Base-by-base conservation (phyloP, 2,797 vertebrate genomes). In the Acipenser transmontanus region DNA sequence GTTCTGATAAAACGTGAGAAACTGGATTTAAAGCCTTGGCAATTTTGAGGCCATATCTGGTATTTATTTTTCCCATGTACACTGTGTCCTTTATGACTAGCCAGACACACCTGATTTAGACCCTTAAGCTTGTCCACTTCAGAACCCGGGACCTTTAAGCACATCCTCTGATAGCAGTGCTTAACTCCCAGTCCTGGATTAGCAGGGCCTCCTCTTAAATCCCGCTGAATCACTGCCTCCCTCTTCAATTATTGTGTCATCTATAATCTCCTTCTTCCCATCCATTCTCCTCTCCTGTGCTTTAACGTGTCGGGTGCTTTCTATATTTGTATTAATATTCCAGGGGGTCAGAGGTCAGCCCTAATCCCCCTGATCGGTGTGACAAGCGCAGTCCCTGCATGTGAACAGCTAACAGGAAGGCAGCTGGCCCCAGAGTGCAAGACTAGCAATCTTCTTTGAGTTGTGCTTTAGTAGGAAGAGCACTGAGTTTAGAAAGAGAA, bases 191-290 rank as follows among this genome's bases (percentile, higher is more conserved):
- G 88, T 90, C 88, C 86, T 77, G 85, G 87, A 89, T 90, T 89
- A 90, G 87, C 83, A 84, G 80, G 80, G 87, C 85, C 85, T 88
- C 87, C 84, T 87, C 83, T 90, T 90, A 91, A 68, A 92, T 91
- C 89, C 89, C 87, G 83, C 85, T 82, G 86, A 86, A 89, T 90
- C 80, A 84, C 85, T 72, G 83, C 87, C 89, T 88, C 87, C 85
- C 87, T 84, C 85, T 81, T 89, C 87, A 90, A 91, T 91, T 91
- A 91, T 84, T 78, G 84, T 82, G 82, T 80, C 81, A 68, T 14
- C 86, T 83, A 79, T 92, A 92, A 92, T 92, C 88, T 86, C 77
- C 80, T 76, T 83, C 82, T 81, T 84, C 80, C 85, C 84, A 50
- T 89, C 86, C 84, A 85, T 86, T 87, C 87, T 86, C 84, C 82